Conservation (phyloP, 2,797 vertebrate genomes). For the Falco columbarius region DNA sequence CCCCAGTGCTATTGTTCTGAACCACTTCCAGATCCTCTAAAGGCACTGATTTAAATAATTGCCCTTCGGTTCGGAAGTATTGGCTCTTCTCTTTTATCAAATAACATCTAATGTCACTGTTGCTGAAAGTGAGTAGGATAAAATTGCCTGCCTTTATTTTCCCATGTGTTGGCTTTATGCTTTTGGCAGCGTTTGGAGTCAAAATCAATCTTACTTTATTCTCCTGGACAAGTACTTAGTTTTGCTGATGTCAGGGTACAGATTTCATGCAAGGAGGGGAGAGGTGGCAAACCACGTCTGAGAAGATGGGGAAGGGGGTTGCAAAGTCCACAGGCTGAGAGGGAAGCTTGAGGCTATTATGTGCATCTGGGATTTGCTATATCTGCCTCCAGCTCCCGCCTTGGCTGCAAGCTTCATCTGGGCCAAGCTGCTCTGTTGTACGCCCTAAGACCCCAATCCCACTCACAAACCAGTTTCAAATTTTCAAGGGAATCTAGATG, state of each 20-base stretch:
- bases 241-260: background rate
- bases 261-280: background rate
- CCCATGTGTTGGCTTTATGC: background rate
- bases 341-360: background rate
- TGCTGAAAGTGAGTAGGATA: background rate
- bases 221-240: background rate
- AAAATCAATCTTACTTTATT: constrained; percentile 29
- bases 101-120: background rate
- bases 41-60: background rate
- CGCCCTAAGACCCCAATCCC: background rate
- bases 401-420: background rate
- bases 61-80: constrained; percentile 3
- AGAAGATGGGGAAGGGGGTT: accelerated
- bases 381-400: background rate
- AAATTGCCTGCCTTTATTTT: constrained; percentile 27
- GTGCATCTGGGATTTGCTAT: accelerated
- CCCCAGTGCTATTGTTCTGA: background rate
- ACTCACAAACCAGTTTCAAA: background rate
- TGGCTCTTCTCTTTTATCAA: constrained; percentile 10
- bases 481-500: background rate
- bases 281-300: background rate
- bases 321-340: background rate
- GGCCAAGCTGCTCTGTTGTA: too few relatives aligned
- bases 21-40: background rate
- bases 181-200: constrained; percentile 26